phyloP scores from a whole-genome alignment of 2,113 vertebrate genomes.

The Gila orcuttii region DNA sequence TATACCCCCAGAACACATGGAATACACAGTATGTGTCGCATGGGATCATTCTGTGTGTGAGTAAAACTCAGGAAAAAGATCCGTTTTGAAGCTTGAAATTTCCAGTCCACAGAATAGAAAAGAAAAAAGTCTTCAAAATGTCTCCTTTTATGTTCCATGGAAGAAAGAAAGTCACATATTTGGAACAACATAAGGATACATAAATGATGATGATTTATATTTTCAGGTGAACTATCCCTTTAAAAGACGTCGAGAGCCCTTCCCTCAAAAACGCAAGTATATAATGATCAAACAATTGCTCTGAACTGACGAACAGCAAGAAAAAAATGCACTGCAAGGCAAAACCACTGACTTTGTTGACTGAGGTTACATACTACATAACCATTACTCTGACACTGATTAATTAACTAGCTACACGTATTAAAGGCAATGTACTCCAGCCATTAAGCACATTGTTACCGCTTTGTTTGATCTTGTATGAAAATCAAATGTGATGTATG shows the following conservation, averaged over 20 bases:
- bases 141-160: neutral
- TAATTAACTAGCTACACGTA: conserved; percentile 4
- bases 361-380: neutral
- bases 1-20: no score
- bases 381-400: conserved; percentile 19
- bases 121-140: neutral
- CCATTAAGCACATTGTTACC: conserved; percentile 27
- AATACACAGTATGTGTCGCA: no score
- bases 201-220: neutral
- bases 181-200: neutral
- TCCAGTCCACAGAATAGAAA: no score
- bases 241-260: neutral
- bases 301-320: conserved; percentile 7
- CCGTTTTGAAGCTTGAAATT: neutral
- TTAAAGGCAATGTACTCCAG: conserved; percentile 18
- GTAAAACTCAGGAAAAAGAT: neutral
- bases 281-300: neutral
- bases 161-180: neutral
- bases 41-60: no score
- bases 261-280: neutral
- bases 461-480: conserved; percentile 42
- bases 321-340: neutral
- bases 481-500: conserved; percentile 43
- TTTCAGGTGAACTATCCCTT: neutral
- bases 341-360: conserved; percentile 16